A percentile compares a stretch with the other conserved stretches of the same genome.
These are phyloP conservation scores for Osmerus mordax DNA, from an alignment of 2,113 vertebrate genomes.

Conservation along the genomic window DNA sequence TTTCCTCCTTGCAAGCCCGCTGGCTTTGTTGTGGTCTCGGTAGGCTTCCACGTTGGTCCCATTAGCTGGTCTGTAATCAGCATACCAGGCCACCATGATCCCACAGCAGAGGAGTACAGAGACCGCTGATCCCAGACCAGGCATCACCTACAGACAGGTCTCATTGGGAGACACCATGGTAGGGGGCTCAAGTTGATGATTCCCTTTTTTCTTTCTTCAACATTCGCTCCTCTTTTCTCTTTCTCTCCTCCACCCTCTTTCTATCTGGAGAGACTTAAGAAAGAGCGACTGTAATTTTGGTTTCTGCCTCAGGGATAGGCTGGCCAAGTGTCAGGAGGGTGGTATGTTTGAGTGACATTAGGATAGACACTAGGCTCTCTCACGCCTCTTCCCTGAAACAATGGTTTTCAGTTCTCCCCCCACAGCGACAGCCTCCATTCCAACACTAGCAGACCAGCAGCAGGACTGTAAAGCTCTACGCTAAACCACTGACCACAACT, in stretches of 20 bases:
- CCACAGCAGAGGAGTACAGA: conserved; percentile 43
- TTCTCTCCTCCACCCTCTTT: conserved; percentile 1
- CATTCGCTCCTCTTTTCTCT: conserved; percentile 12
- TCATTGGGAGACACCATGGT: background rate
- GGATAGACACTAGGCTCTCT: conserved; percentile 11
- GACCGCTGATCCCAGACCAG: conserved; percentile 14
- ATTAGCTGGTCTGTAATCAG: conserved; percentile 63
- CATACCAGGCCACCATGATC: conserved; percentile 53
- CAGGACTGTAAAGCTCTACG: conserved; percentile 13
- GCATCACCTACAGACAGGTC: conserved; percentile 2
- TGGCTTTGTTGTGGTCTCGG: conserved; percentile 62
- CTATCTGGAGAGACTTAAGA: conserved; percentile 11
- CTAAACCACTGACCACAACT: too few relatives aligned
- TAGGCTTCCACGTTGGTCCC: conserved; percentile 58
- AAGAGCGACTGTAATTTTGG: conserved; percentile 56
- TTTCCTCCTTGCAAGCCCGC: conserved; percentile 45
- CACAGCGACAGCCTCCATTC: background rate
- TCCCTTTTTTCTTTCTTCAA: conserved; percentile 15
- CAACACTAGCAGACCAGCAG: background rate
- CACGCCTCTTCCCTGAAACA: background rate
- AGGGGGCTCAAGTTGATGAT: conserved; percentile 11
- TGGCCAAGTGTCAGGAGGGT: conserved; percentile 27
- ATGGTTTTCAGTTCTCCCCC: background rate
- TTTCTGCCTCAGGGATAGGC: conserved; percentile 39
- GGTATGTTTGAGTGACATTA: conserved; percentile 25